These are phyloP conservation scores for Antheraea pernyi DNA, from an alignment of 1,140 invertebrate species.

Conservation along the genomic window DNA sequence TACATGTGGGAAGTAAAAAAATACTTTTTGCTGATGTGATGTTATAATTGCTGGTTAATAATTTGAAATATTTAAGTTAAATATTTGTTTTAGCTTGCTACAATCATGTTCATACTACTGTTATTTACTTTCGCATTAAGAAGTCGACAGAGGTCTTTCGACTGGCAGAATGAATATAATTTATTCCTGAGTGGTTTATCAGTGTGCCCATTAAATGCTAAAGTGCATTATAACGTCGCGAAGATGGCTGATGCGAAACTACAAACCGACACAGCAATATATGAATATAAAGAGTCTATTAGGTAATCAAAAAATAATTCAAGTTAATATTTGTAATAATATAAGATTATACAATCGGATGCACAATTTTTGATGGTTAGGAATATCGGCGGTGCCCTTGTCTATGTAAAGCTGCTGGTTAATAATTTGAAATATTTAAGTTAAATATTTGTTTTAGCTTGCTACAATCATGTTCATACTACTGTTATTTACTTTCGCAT, in stretches of 20 bases:
- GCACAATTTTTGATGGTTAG: no score
- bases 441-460: constrained; percentile 25
- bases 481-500: constrained; percentile 79
- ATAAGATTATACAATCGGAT: not conserved
- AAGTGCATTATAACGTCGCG: constrained; percentile 97
- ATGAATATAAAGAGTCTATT: constrained; percentile 89
- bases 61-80: no score
- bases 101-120: constrained; percentile 64
- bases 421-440: no score
- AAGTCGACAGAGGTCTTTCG: constrained; percentile 85
- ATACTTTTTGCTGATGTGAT: no score
- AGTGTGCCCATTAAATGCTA: constrained; percentile 94
- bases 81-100: constrained; percentile 27
- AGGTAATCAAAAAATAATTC: constrained; percentile 76
- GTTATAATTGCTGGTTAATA: no score
- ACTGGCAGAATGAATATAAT: constrained; percentile 89
- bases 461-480: constrained; percentile 53
- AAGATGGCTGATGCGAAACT: constrained; percentile 91
- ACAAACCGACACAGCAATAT: constrained; percentile 84
- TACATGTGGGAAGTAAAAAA: no score
- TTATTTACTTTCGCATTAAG: constrained; percentile 80
- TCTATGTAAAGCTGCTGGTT: no score
- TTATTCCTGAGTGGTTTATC: constrained; percentile 86
- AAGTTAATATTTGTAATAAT: not conserved
- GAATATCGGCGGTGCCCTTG: no score